These are phyloP conservation scores for crab-eating macaque (Macaca fascicularis) DNA, from an alignment of 2,113 vertebrate species.

Conservation along the genomic window T2T-MFA8v1.1 NC_088378.1:75916501-75917000, in stretches of 20 bases:
- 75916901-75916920: not conserved
- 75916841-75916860: not conserved
- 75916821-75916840: not conserved
- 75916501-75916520: too few species aligned
- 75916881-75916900: not conserved
- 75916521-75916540: too few species aligned
- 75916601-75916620: too few species aligned
- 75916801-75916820: not conserved
- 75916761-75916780: not conserved
- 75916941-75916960: not conserved
- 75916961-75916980: not conserved
- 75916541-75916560: too few species aligned
- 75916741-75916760: not conserved
- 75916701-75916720: not conserved
- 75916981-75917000: not conserved
- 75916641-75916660: too few species aligned
- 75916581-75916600: too few species aligned
- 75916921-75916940: not conserved
- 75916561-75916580: too few species aligned
- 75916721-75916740: not conserved
- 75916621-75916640: too few species aligned
- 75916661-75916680: not conserved
- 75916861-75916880: not conserved
- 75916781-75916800: not conserved
- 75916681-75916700: not conserved